Conservation (phyloP, 2,113 vertebrate species). For the Prochilodus magdalenae region DNA sequence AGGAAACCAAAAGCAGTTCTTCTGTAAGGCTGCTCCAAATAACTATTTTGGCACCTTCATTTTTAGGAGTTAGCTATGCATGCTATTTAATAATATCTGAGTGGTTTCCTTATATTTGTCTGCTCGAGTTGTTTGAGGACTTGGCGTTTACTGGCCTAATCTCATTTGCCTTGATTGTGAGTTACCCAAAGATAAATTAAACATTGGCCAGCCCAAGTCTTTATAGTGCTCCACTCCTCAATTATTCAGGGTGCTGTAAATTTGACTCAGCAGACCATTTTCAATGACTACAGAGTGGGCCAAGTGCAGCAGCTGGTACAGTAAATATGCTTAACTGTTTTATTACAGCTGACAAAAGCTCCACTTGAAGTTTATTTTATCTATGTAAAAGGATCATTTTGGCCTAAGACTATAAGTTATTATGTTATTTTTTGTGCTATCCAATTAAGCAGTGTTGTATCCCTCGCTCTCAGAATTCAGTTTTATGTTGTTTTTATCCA, state of each 20-base stretch:
- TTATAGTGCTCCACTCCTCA: conserved; percentile 40
- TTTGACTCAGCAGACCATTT: conserved; percentile 37
- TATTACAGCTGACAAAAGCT: conserved; percentile 36
- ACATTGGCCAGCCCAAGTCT: conserved; percentile 56
- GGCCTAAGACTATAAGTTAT: too few species aligned
- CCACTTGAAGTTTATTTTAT: conserved; percentile 39
- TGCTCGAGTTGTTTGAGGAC: not conserved
- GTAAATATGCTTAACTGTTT: conserved; percentile 40
- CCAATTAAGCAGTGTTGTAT: too few species aligned
- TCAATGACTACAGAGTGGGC: conserved; percentile 28
- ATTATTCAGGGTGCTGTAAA: conserved; percentile 53
- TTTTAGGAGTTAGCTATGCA: not conserved
- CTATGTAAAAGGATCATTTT: not conserved
- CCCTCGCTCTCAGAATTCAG: too few species aligned
- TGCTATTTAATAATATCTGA: not conserved
- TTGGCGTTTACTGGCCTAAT: conserved; percentile 21
- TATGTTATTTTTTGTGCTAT: too few species aligned
- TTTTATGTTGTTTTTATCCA: too few species aligned
- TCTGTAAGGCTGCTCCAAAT: not conserved
- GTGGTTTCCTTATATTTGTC: not conserved
- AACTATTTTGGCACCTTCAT: not conserved
- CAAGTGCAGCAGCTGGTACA: conserved; percentile 17
- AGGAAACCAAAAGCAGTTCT: not conserved
- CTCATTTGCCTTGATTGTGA: conserved; percentile 41
- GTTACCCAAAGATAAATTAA: conserved; percentile 51